phyloP scores from a whole-genome alignment of 2,113 vertebrate genomes.

The Chrysochloris asiatica region DNA sequence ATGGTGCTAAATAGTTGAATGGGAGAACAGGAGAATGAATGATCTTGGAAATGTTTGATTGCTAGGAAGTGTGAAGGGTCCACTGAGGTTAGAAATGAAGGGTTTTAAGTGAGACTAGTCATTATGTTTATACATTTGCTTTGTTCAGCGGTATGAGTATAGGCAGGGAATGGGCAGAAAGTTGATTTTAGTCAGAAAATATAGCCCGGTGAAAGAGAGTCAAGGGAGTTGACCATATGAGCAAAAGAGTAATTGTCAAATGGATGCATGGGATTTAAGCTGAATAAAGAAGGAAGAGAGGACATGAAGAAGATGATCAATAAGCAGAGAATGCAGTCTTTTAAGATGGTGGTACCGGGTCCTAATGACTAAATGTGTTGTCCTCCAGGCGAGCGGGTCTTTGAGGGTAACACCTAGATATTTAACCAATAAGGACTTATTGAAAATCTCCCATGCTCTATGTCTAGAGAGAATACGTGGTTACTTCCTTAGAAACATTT shows the following conservation, averaged over 20 bases:
- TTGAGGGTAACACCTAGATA: not conserved
- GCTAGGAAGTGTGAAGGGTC: slow-evolving; percentile 32
- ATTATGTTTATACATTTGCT: not conserved
- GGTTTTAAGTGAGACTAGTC: slow-evolving; percentile 15
- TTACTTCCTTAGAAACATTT: not conserved
- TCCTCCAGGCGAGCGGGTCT: not conserved
- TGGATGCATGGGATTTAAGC: not conserved
- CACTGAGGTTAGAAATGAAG: slow-evolving; percentile 46
- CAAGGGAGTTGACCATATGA: not conserved
- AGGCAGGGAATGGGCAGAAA: not conserved
- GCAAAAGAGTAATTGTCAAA: not conserved
- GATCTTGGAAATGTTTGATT: slow-evolving; percentile 13
- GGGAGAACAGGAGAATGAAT: not conserved
- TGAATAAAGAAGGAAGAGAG: not conserved
- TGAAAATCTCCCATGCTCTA: not conserved
- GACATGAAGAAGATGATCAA: not conserved
- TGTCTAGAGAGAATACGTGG: not conserved
- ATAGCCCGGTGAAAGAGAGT: not conserved
- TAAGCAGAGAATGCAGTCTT: not conserved
- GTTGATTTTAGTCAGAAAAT: slow-evolving; percentile 42
- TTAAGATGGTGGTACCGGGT: not conserved
- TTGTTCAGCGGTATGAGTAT: not conserved
- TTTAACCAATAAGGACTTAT: not conserved
- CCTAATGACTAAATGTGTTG: not conserved
- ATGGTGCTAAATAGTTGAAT: not conserved